Conservation (phyloP, 2,888 invertebrate genomes). For the Vesta saturnalis region DNA sequence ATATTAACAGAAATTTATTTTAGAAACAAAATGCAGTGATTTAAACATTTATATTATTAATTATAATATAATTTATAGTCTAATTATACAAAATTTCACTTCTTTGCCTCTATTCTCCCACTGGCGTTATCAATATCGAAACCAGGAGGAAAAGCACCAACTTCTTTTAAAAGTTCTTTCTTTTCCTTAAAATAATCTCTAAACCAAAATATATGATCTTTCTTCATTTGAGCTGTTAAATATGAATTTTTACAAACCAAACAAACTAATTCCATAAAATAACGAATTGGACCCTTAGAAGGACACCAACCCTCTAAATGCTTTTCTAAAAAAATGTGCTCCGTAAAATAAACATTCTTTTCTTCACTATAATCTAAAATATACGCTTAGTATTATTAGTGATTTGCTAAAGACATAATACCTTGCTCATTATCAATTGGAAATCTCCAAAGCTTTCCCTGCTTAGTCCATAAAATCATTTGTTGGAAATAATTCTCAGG, state of each 20-base stretch:
- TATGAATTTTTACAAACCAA: slow-evolving; percentile 95
- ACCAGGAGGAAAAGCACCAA: slow-evolving; percentile 67
- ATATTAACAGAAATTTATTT: too few species aligned
- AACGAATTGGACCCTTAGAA: slow-evolving; percentile 85
- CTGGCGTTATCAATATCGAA: slow-evolving; percentile 28
- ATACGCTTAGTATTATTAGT: background rate
- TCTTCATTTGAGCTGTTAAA: slow-evolving; percentile 87
- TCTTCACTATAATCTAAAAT: slow-evolving; percentile 72
- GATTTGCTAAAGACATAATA: too few species aligned
- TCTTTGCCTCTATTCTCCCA: slow-evolving; percentile 7
- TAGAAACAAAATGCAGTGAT: too few species aligned
- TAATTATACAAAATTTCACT: too few species aligned
- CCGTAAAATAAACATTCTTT: slow-evolving; percentile 81
- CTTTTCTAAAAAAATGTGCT: slow-evolving; percentile 92
- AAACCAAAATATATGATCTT: slow-evolving; percentile 91
- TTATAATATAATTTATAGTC: too few species aligned
- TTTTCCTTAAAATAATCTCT: slow-evolving; percentile 88
- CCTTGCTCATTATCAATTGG: slow-evolving; percentile 98
- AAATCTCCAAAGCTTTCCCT: slow-evolving; percentile 95
- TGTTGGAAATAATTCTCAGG: slow-evolving; percentile 93
- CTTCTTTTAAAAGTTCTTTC: slow-evolving; percentile 73
- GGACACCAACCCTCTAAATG: slow-evolving; percentile 93
- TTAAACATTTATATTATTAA: too few species aligned
- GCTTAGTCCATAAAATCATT: slow-evolving; percentile 92
- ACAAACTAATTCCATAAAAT: slow-evolving; percentile 97